These are phyloP conservation scores for Orthosia incerta DNA, from an alignment of 2,888 invertebrate genomes.

Conservation along the genomic window DNA sequence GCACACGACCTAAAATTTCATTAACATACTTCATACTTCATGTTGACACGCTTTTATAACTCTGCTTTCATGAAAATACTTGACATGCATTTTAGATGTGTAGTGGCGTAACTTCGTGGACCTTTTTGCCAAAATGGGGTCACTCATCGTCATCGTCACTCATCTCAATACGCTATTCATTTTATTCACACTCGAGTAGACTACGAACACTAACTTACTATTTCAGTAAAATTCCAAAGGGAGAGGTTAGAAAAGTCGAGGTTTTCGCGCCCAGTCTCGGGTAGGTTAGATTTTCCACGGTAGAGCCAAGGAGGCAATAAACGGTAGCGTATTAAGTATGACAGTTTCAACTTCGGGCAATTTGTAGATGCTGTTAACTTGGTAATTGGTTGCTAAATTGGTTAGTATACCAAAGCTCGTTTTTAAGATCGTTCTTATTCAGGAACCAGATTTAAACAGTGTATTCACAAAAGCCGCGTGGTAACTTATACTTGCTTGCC, in stretches of 20 bases:
- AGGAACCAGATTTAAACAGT: too few species aligned
- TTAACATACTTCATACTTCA: conserved; percentile 34
- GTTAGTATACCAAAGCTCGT: not conserved
- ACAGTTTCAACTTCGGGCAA: not conserved
- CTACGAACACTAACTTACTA: not conserved
- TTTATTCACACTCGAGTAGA: not conserved
- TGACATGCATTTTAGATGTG: conserved; percentile 27
- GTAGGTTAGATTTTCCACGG: too few species aligned
- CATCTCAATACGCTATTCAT: not conserved
- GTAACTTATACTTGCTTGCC: too few species aligned
- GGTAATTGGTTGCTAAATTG: too few species aligned
- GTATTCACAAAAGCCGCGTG: not conserved
- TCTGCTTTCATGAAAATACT: conserved; percentile 38
- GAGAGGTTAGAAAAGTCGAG: too few species aligned
- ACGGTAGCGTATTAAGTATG: not conserved
- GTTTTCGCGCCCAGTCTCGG: too few species aligned
- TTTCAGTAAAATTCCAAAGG: too few species aligned
- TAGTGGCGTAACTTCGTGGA: not conserved
- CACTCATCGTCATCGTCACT: too few species aligned
- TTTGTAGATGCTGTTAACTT: too few species aligned
- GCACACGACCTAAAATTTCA: conserved; percentile 36
- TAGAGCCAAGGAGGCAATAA: not conserved
- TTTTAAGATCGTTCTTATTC: not conserved
- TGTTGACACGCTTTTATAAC: conserved; percentile 43
- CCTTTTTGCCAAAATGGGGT: not conserved